Conservation (phyloP, 2,797 vertebrate genomes). For the Anomalospiza imberbis region DNA sequence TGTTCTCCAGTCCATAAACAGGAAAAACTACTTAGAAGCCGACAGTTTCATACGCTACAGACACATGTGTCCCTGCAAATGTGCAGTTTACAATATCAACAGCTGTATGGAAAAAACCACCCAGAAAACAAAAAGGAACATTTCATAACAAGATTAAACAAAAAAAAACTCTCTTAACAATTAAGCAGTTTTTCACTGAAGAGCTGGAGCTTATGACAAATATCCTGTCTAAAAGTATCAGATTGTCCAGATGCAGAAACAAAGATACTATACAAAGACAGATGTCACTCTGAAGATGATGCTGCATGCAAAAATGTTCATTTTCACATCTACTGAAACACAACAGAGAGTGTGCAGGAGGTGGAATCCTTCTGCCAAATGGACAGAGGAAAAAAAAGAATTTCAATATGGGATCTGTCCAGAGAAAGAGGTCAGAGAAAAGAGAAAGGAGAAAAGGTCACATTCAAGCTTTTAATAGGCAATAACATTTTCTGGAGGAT, state of each 20-base stretch:
- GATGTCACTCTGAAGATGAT: not conserved
- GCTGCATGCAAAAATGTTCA: not conserved
- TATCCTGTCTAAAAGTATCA: not conserved
- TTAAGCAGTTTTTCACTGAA: not conserved
- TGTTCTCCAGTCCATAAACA: slow-evolving; percentile 14
- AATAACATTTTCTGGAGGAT: slow-evolving; percentile 54
- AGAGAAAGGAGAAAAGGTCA: slow-evolving; percentile 46
- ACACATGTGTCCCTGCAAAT: not conserved
- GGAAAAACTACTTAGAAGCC: slow-evolving; percentile 18
- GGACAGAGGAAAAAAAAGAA: not conserved
- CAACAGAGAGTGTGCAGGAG: not conserved
- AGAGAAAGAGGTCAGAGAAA: slow-evolving; percentile 22
- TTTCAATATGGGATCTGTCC: slow-evolving; percentile 21
- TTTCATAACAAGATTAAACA: not conserved
- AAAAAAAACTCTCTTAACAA: not conserved
- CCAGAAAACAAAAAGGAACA: not conserved
- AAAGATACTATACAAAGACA: not conserved
- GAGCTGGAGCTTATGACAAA: not conserved
- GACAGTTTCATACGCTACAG: not conserved
- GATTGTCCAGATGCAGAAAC: slow-evolving; percentile 3
- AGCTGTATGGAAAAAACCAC: slow-evolving; percentile 7
- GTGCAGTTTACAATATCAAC: slow-evolving; percentile 32
- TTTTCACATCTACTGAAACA: not conserved
- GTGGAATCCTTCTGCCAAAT: slow-evolving; percentile 9
- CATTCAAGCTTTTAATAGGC: slow-evolving; percentile 53